phyloP scores from a whole-genome alignment of 2,113 vertebrate genomes.

The Bungarus multicinctus region DNA sequence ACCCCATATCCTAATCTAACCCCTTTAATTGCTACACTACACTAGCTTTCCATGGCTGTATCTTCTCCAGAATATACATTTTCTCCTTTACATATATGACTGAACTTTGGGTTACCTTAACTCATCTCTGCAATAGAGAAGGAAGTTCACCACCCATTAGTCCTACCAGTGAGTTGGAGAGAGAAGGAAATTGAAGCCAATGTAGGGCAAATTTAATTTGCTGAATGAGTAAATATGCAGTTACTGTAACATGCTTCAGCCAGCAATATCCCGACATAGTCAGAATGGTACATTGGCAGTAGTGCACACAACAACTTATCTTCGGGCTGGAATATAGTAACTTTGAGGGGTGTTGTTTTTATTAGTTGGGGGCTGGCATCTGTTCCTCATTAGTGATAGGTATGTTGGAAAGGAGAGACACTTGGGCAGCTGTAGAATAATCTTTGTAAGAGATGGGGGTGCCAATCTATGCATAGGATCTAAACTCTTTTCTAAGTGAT shows the following conservation, averaged over 20 bases:
- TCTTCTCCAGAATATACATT: background rate
- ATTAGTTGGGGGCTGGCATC: accelerated
- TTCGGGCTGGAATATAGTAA: background rate
- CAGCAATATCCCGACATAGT: constrained; percentile 57
- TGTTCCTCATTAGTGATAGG: background rate
- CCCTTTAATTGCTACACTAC: background rate
- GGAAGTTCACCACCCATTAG: constrained; percentile 30
- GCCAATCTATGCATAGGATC: background rate
- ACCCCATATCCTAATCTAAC: background rate
- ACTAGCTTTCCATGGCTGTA: background rate
- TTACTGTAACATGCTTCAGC: constrained; percentile 1
- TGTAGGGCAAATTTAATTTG: constrained; percentile 54
- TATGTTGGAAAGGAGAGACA: background rate
- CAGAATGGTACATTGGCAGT: constrained; percentile 38
- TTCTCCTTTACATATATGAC: background rate
- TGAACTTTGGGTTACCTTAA: background rate
- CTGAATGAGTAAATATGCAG: constrained; percentile 49
- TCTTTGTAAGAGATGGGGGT: background rate
- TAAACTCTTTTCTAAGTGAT: background rate
- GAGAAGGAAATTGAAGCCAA: constrained; percentile 28
- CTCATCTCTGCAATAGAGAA: accelerated
- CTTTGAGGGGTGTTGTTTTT: background rate
- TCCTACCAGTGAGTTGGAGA: background rate
- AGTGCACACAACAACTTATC: constrained; percentile 39
- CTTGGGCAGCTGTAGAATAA: background rate